Evolutionary conservation across 2,113 vertebrate species (phyloP).

Genomic region (Urocolius indicus): DNA sequence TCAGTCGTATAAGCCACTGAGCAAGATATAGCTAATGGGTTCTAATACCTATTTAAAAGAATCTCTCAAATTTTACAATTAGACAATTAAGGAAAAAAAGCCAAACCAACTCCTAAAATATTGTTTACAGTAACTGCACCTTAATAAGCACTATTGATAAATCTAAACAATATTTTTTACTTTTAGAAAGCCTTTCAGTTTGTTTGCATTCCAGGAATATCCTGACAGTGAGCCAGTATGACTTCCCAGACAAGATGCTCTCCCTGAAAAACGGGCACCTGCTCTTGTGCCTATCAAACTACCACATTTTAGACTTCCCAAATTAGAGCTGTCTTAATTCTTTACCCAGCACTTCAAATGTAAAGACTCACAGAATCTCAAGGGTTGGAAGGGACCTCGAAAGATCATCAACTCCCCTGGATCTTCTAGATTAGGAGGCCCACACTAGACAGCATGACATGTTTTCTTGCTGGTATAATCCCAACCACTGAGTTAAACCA

Average conservation of each 20-base stretch:
- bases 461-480: background rate
- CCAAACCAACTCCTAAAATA: background rate
- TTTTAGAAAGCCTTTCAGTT: background rate
- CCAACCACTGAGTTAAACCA: background rate
- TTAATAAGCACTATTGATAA: background rate
- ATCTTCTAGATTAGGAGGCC: background rate
- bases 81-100: background rate
- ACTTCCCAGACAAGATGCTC: background rate
- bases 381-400: too few relatives aligned
- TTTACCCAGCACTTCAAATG: background rate
- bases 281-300: background rate
- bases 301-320: background rate
- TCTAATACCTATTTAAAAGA: background rate
- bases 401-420: too few relatives aligned
- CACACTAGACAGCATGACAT: too few relatives aligned
- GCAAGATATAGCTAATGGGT: background rate
- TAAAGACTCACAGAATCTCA: background rate
- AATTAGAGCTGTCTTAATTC: background rate
- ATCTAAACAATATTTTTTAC: background rate
- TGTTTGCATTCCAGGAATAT: background rate
- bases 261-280: background rate
- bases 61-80: background rate
- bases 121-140: background rate
- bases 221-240: background rate
- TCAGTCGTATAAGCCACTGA: background rate